phyloP scores from a whole-genome alignment of 2,888 invertebrate genomes.

The Acanthoscelides obtectus region DNA sequence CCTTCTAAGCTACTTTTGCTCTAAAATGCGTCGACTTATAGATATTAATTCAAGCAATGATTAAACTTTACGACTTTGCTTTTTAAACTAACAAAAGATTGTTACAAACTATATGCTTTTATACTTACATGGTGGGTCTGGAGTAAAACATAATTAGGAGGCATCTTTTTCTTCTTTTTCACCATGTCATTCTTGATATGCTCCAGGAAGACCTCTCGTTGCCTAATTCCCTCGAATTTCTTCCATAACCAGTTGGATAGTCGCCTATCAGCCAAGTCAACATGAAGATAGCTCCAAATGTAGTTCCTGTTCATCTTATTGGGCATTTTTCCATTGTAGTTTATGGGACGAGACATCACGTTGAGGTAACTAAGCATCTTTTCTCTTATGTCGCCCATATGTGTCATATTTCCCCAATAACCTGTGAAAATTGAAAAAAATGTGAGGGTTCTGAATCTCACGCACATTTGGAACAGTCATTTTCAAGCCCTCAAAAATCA shows the following conservation, averaged over 20 bases:
- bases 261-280: constrained; percentile 87
- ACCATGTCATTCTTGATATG: constrained; percentile 51
- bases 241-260: constrained; percentile 90
- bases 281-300: constrained; percentile 95
- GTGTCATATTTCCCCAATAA: constrained; percentile 91
- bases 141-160: constrained; percentile 31
- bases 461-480: no score
- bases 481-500: no score
- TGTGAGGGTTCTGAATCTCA: no score
- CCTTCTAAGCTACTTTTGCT: no score
- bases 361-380: constrained; percentile 90
- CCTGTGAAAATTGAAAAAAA: constrained; percentile 50
- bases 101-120: no score
- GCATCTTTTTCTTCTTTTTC: constrained; percentile 26
- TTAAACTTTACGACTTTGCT: no score
- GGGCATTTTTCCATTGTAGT: constrained; percentile 57
- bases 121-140: constrained; percentile 21
- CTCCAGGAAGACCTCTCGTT: constrained; percentile 67
- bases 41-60: no score
- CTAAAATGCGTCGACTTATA: no score
- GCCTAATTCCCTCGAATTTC: constrained; percentile 73
- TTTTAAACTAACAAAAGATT: no score
- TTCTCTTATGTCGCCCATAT: constrained; percentile 93
- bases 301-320: constrained; percentile 70
- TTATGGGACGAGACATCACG: constrained; percentile 92